Evolutionary conservation across 2,888 invertebrate genomes (phyloP).

Genomic region (Leptopilina syphax): DNA sequence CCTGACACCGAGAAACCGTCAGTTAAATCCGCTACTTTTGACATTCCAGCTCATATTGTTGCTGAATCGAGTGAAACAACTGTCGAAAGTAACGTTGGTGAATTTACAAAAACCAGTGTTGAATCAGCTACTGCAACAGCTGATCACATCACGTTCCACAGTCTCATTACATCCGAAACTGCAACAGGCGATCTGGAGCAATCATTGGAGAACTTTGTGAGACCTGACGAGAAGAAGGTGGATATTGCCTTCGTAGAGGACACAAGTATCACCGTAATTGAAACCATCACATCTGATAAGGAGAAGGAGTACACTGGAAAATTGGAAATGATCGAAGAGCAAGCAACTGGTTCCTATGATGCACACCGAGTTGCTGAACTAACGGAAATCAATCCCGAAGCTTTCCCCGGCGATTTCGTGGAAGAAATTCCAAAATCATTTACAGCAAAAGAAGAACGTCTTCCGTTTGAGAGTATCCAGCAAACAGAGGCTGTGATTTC

Average conservation of each 20-base stretch:
- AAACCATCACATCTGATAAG: conserved; percentile 77
- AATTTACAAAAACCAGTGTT: conserved; percentile 73
- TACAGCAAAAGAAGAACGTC: conserved; percentile 77
- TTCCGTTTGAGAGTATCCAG: conserved; percentile 80
- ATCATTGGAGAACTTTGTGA: conserved; percentile 66
- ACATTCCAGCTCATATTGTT: conserved; percentile 72
- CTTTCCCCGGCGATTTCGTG: conserved; percentile 77
- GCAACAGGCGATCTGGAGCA: conserved; percentile 70
- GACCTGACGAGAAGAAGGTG: conserved; percentile 69
- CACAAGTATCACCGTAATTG: conserved; percentile 78
- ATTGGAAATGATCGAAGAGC: conserved; percentile 65
- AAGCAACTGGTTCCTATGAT: conserved; percentile 74
- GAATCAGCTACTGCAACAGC: conserved; percentile 78
- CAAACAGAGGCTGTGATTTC: conserved; percentile 79
- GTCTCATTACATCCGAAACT: conserved; percentile 77
- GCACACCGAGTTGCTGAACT: conserved; percentile 80
- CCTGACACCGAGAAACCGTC: conserved; percentile 66
- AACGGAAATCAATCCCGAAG: conserved; percentile 79
- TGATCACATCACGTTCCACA: conserved; percentile 79
- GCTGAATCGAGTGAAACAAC: conserved; percentile 73
- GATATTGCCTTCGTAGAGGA: conserved; percentile 74
- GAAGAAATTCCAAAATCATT: conserved; percentile 68
- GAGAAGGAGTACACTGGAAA: conserved; percentile 73
- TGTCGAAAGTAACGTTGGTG: conserved; percentile 65
- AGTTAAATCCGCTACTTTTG: conserved; percentile 72